These are phyloP conservation scores for Elephantulus edwardii DNA, from an alignment of 2,113 vertebrate genomes.

Conservation along the genomic window DNA sequence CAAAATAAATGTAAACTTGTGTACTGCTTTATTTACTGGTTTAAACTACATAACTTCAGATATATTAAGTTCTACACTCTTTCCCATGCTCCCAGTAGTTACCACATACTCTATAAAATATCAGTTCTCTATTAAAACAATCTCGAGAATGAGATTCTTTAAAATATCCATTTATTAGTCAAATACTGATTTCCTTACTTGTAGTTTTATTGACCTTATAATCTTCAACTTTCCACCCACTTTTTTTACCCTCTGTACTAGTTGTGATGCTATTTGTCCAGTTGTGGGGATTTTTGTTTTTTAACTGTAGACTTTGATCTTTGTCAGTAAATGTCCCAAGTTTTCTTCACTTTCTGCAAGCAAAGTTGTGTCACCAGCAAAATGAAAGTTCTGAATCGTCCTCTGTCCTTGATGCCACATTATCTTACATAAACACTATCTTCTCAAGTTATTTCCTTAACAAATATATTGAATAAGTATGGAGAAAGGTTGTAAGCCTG, in stretches of 20 bases:
- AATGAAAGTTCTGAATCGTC: too few species aligned
- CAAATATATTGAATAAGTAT: too few species aligned
- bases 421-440: too few species aligned
- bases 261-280: too few species aligned
- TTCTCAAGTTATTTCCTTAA: too few species aligned
- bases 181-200: background rate
- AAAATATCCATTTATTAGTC: background rate
- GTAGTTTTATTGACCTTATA: background rate
- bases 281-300: too few species aligned
- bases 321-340: too few species aligned
- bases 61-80: background rate
- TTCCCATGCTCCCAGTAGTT: background rate
- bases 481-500: too few species aligned
- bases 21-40: background rate
- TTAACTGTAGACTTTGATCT: too few species aligned
- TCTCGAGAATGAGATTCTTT: slow-evolving; percentile 12
- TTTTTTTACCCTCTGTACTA: background rate
- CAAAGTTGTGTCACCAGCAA: too few species aligned
- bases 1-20: background rate
- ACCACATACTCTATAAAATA: background rate
- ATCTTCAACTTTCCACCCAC: background rate
- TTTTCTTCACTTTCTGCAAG: too few species aligned
- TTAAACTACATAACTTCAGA: background rate
- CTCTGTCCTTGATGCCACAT: too few species aligned
- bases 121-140: background rate